Evolutionary conservation across 2,888 invertebrate species (phyloP).

Genomic region (Hylaea fasciaria): DNA sequence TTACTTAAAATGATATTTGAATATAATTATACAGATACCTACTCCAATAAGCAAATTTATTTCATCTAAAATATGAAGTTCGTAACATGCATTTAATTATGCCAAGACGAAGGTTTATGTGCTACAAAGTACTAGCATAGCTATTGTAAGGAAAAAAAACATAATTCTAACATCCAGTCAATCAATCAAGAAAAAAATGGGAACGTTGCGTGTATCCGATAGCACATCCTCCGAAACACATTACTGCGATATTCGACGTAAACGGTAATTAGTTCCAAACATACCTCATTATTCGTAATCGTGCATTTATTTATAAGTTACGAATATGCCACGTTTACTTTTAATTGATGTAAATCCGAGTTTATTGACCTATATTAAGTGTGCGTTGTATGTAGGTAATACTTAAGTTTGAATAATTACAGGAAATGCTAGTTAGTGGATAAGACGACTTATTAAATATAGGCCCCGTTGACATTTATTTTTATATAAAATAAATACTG

Average conservation of each 20-base stretch:
- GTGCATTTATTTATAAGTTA: slow-evolving; percentile 12
- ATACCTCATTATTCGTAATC: slow-evolving; percentile 16
- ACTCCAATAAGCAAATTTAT: no score
- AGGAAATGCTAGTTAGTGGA: no score
- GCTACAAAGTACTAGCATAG: slow-evolving; percentile 12
- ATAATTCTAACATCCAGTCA: slow-evolving; percentile 33
- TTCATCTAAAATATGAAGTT: no score
- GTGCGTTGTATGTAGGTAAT: neutral
- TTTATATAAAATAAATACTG: no score
- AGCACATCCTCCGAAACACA: slow-evolving; percentile 49
- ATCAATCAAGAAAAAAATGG: slow-evolving; percentile 30
- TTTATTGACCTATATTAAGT: slow-evolving; percentile 6
- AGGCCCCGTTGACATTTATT: no score
- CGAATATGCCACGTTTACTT: slow-evolving; percentile 17
- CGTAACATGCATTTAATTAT: neutral
- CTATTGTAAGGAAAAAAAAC: slow-evolving; percentile 31
- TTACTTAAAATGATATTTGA: no score
- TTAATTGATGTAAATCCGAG: slow-evolving; percentile 4
- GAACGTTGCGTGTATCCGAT: slow-evolving; percentile 53
- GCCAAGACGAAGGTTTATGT: neutral
- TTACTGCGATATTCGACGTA: slow-evolving; percentile 21
- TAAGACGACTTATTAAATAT: no score
- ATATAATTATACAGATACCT: no score
- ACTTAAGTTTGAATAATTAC: neutral
- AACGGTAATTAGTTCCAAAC: slow-evolving; percentile 15